phyloP scores from a whole-genome alignment of 2,888 invertebrate genomes.

The Diaprepes abbreviatus region DNA sequence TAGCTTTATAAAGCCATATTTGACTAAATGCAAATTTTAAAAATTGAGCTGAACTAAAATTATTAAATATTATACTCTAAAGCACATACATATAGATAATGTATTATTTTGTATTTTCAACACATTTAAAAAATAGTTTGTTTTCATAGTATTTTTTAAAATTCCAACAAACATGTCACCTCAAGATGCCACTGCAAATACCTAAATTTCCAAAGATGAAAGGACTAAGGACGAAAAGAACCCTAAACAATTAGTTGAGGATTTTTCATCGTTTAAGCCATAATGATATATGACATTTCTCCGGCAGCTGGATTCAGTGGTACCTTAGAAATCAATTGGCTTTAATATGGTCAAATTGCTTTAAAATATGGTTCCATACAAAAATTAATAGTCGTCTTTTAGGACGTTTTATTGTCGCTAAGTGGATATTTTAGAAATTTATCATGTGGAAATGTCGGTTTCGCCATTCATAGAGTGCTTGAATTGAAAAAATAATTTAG shows the following conservation, averaged over 20 bases:
- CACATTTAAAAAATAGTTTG: too few species aligned
- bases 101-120: too few species aligned
- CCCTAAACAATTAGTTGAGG: conserved; percentile 64
- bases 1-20: too few species aligned
- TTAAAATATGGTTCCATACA: conserved; percentile 64
- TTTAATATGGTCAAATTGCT: conserved; percentile 68
- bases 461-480: background rate
- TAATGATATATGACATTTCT: conserved; percentile 63
- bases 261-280: conserved; percentile 65
- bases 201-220: conserved; percentile 1
- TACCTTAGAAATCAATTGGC: conserved; percentile 59
- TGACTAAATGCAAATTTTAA: too few species aligned
- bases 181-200: background rate
- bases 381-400: conserved; percentile 59
- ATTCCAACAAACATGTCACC: background rate
- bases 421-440: conserved; percentile 49
- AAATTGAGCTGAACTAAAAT: too few species aligned
- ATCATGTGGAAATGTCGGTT: conserved; percentile 44
- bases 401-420: conserved; percentile 45
- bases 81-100: too few species aligned
- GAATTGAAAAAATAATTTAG: conserved; percentile 30
- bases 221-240: conserved; percentile 36
- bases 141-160: too few species aligned
- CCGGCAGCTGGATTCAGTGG: conserved; percentile 54
- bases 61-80: too few species aligned